Base-by-base conservation (phyloP, 2,888 invertebrate genomes). In the Elegia similella region DNA sequence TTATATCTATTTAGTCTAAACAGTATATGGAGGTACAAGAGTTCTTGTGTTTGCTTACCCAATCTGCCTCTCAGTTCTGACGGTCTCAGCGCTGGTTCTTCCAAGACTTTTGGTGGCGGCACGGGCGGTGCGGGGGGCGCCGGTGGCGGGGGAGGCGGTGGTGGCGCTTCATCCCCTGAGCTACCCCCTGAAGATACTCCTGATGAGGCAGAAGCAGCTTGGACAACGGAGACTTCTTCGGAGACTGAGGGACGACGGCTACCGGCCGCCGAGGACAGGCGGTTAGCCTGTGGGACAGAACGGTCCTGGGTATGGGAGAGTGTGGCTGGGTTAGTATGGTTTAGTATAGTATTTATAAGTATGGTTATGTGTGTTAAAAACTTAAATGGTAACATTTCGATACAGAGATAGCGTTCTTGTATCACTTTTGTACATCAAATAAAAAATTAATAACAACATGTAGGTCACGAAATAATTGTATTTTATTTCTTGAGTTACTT, bases 81-180 rank as follows among this genome's bases (percentile, higher is more conserved):
- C 12, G 95, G 94, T 64, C 92, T 92, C 10, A 95, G 73, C 8
- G 94, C 95, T 0, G 95, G 94, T 74, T 95, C 95, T 66, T 95
- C 95, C 2, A 95, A 76, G 46, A 95, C 94, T 54, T 92, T 94
- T 0, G 76, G 80, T 0, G 88, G 86, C n/a, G 59, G 60, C 0
- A 30, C 63, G 0, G 82, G 84, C 0, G 89, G 84, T 0, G 87
- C 87, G 5, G 90, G 92, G 0, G 93, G 80, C 0, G 93, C 92
- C 0, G 93, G 93, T 0, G 95, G 94, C 13, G 95, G 94, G 0
- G 95, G 95, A 0, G 95, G 95, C 0, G 95, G 95, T 0, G 95
- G 95, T 0, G 95, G 95, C 0, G 95, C 89, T 62, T 88, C 90
- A 59, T 89, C 90, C 67, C 73, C 92, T 54, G 80, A 88, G 42